Base-by-base conservation (phyloP, 2,797 vertebrate species). In the Cirrhinus mrigala region DNA sequence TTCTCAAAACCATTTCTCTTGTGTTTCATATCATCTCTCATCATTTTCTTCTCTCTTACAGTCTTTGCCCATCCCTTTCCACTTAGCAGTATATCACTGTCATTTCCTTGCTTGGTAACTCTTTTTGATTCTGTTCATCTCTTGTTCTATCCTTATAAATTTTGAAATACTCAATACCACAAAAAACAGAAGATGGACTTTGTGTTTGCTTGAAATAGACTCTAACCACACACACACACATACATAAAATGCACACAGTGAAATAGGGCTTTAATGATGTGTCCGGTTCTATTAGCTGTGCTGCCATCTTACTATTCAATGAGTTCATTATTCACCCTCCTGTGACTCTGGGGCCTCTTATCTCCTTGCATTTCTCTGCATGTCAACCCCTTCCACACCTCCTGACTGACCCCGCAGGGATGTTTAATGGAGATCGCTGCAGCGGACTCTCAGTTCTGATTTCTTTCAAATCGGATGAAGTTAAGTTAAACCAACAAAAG, bases 251-350 rank as follows among this genome's bases (percentile, higher is more conserved):
- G 54, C 76, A 85, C 82, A 56, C 37, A 37, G 74, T 79, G 82
- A 58, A 62, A 50, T 64, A 60, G 52, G 54, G 44, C 68, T 85
- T 79, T 89, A 88, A 85, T 82, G 74, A 84, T 64, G 79, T 87
- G 88, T 85, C 88, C 22, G 33, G 66, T 82, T 86, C 77, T 79
- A 84, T 85, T 84, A 77, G 80, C 79, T 77, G 27, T 48, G 24
- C 83, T 79, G 64, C 82, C 70, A 52, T 84, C 85, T 81, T 40
- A 62, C 74, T 85, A 80, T 87, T 79, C 78, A 85, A 79, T 82
- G 66, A 84, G 81, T 87, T 73, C 75, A 82, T 86, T 81, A 81
- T 54, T 81, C 79, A 64, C 54, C 62, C 82, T 81, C 40, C 22
- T 52, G 68, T 79, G 83, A 50, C 80, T 86, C 79, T 33, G 50